A percentile compares a stretch with the other conserved stretches of the same genome.
These are phyloP conservation scores for Lithobates pipiens DNA, from an alignment of 2,797 vertebrate species.

Conservation along the genomic window DNA sequence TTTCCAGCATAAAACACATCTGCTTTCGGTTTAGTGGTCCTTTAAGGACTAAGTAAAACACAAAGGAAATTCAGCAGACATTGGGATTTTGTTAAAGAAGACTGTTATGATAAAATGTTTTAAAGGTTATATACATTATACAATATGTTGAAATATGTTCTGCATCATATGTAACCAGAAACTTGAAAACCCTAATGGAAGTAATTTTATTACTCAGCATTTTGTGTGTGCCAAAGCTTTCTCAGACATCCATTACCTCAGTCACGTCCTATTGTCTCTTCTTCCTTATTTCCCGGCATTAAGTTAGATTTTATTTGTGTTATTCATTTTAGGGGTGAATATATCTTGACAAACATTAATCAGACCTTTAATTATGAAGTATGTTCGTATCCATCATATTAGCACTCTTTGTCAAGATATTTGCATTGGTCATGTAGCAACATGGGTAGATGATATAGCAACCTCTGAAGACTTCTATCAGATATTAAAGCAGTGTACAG, in stretches of 20 bases:
- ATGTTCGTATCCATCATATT: neutral
- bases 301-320: neutral
- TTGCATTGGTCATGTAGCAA: no score
- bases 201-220: slow-evolving; percentile 34
- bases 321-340: neutral
- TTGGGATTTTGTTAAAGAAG: slow-evolving; percentile 1
- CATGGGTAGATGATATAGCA: no score
- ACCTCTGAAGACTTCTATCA: no score
- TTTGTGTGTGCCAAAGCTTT: neutral
- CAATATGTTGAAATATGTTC: neutral
- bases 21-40: slow-evolving; percentile 7
- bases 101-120: neutral
- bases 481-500: no score
- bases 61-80: neutral
- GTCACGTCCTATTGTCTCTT: slow-evolving; percentile 32
- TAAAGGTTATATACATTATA: slow-evolving; percentile 13
- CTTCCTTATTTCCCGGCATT: neutral
- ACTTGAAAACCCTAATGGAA: slow-evolving; percentile 22
- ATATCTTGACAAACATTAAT: neutral
- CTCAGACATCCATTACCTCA: slow-evolving; percentile 22
- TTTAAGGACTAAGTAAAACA: neutral
- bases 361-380: neutral
- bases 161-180: slow-evolving; percentile 7
- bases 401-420: neutral
- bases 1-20: neutral